Base-by-base conservation (phyloP, 2,888 invertebrate genomes). In the Ormyrus rosae region DNA sequence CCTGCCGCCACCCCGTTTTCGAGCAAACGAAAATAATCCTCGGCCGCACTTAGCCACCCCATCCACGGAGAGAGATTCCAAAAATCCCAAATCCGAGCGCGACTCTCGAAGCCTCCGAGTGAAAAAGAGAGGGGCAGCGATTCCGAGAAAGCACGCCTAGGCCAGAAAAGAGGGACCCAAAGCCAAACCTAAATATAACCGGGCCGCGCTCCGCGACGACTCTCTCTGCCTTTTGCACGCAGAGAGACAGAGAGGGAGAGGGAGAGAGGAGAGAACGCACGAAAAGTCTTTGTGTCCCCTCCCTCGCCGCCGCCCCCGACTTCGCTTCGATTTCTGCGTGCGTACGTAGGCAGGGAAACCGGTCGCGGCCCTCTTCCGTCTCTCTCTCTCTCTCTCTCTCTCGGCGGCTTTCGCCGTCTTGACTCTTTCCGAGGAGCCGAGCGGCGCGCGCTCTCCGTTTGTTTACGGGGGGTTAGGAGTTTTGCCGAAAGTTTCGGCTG, bases 111-210 rank as follows among this genome's bases (percentile, higher is more conserved):
- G 55, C n/a, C 48, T 0, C 19, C 19, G 19, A 19, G 19, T 2
- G 19, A 19, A 19, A 19, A 19, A 19, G 68, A 55, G 69, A 13
- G 67, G 9, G 19, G 6, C 55, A 7, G 6, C 69, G 55, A 11
- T 79, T 79, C 79, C 56, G 13, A 79, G 79, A 79, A 79, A 74
- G 34, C 61, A 55, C 73, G 76, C 65, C 45, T 65, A 55, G 77
- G 55, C 61, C 61, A 70, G 73, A 55, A 53, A 46, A 61, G 79
- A 71, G 65, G 77, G 81, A 77, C 80, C 72, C 77, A 81, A 81
- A 77, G 77, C 68, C 75, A 80, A 80, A 19, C 19, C 80, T 81
- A 81, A 81, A 81, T 81, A 81, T 81, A 81, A 81, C 71, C 80
- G 72, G 80, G 70, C 80, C 60, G 48, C 58, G 48, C 55, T 48